Percentiles rank a stretch among this genome's conserved stretches.
These are phyloP conservation scores for Patella ulyssiponensis DNA, from an alignment of 2,888 invertebrate genomes.

Conservation along the genomic window DNA sequence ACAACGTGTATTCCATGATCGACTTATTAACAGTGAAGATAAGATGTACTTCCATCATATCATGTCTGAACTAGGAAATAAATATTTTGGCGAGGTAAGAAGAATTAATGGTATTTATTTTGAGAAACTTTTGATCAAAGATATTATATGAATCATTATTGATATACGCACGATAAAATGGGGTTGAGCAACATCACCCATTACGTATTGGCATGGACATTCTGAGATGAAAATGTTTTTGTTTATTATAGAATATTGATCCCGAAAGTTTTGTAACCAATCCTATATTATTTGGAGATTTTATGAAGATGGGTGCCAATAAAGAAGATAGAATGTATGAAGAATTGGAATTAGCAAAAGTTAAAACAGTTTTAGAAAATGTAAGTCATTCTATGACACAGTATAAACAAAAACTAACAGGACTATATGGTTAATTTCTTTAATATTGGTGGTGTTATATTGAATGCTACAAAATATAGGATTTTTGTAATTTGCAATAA, in stretches of 20 bases:
- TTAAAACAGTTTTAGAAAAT: conserved; percentile 80
- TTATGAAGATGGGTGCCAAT: conserved; percentile 82
- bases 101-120: too few relatives aligned
- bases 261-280: conserved; percentile 64
- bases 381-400: conserved; percentile 71
- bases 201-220: too few relatives aligned
- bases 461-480: too few relatives aligned
- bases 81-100: conserved; percentile 70
- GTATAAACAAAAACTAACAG: too few relatives aligned
- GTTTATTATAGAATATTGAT: conserved; percentile 59
- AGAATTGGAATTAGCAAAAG: conserved; percentile 83
- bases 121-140: too few relatives aligned
- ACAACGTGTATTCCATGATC: conserved; percentile 72
- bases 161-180: too few relatives aligned
- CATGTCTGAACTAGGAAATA: conserved; percentile 70
- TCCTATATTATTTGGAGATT: conserved; percentile 86
- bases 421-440: too few relatives aligned
- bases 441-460: too few relatives aligned
- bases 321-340: conserved; percentile 85
- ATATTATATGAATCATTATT: too few relatives aligned
- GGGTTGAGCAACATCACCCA: too few relatives aligned
- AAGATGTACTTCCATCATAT: conserved; percentile 70
- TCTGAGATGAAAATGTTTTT: not conserved
- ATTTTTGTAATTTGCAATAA: too few relatives aligned
- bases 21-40: conserved; percentile 72